phyloP scores from a whole-genome alignment of 1,140 invertebrate species.

The Formica selysi region DNA sequence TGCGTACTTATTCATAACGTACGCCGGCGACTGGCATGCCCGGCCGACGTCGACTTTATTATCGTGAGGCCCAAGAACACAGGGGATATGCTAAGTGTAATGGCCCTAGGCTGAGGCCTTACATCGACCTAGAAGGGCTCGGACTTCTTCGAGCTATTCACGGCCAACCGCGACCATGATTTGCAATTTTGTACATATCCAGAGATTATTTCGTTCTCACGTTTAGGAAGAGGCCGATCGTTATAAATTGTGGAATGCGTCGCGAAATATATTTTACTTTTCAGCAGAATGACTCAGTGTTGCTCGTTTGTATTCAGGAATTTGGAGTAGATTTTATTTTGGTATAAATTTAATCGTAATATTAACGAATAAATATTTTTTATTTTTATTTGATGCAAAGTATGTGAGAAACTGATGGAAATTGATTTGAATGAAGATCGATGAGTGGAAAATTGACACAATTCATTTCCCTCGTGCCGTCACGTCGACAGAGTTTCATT shows the following conservation, averaged over 20 bases:
- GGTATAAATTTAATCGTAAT: background rate
- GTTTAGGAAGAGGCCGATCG: slow-evolving; percentile 8
- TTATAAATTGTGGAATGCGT: background rate
- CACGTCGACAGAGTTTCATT: slow-evolving; percentile 50
- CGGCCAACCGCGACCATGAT: slow-evolving; percentile 66
- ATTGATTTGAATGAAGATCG: slow-evolving; percentile 44
- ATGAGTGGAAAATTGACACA: slow-evolving; percentile 45
- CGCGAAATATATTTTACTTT: background rate
- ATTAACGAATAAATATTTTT: background rate
- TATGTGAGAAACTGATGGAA: slow-evolving; percentile 26
- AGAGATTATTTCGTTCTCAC: slow-evolving; percentile 21
- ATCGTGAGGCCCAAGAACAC: slow-evolving; percentile 68
- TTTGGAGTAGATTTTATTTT: background rate
- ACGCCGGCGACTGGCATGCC: slow-evolving; percentile 56
- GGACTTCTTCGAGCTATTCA: slow-evolving; percentile 56
- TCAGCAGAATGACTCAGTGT: background rate
- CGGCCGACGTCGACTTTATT: slow-evolving; percentile 71
- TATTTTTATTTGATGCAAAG: background rate
- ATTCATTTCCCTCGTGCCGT: slow-evolving; percentile 12
- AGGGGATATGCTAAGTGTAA: slow-evolving; percentile 66
- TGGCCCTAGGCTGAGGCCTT: slow-evolving; percentile 56
- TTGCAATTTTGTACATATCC: slow-evolving; percentile 59
- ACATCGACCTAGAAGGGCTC: slow-evolving; percentile 58
- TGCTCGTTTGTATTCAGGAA: background rate
- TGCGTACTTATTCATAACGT: slow-evolving; percentile 74